Conservation (phyloP, 2,888 invertebrate genomes). For the Agrochola litura region DNA sequence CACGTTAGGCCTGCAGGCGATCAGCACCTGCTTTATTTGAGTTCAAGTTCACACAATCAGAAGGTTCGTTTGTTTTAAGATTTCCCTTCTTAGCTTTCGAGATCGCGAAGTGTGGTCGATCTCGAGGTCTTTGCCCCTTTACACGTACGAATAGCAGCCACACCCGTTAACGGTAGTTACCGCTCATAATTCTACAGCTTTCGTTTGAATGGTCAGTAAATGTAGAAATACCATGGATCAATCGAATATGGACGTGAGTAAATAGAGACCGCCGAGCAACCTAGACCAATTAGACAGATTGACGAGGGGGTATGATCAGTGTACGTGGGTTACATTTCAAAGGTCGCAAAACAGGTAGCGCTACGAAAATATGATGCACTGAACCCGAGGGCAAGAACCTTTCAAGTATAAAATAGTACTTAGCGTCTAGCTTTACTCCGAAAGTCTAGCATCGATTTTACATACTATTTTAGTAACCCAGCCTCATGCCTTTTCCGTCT, state of each 20-base stretch:
- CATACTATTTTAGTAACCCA: conserved; percentile 48
- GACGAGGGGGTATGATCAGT: conserved; percentile 37
- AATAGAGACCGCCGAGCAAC: conserved; percentile 43
- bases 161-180: conserved; percentile 82
- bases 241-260: conserved; percentile 55
- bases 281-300: conserved; percentile 54
- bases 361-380: conserved; percentile 46
- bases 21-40: conserved; percentile 47
- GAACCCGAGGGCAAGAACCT: conserved; percentile 47
- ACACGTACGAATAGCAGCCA: conserved; percentile 81
- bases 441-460: conserved; percentile 56
- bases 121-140: conserved; percentile 79
- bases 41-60: conserved; percentile 57
- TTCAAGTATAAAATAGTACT: conserved; percentile 40
- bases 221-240: conserved; percentile 63
- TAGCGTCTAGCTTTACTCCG: conserved; percentile 26
- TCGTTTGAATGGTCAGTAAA: conserved; percentile 64
- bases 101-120: conserved; percentile 70
- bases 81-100: conserved; percentile 54
- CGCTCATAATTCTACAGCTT: conserved; percentile 74
- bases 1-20: conserved; percentile 39
- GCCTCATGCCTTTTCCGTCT: conserved; percentile 25
- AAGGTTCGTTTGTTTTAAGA: conserved; percentile 56
- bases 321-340: conserved; percentile 41
- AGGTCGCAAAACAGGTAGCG: conserved; percentile 35